Conservation (phyloP, 35 echinoderm and acorn worm species). For the Heliocidaris erythrogramma region DNA sequence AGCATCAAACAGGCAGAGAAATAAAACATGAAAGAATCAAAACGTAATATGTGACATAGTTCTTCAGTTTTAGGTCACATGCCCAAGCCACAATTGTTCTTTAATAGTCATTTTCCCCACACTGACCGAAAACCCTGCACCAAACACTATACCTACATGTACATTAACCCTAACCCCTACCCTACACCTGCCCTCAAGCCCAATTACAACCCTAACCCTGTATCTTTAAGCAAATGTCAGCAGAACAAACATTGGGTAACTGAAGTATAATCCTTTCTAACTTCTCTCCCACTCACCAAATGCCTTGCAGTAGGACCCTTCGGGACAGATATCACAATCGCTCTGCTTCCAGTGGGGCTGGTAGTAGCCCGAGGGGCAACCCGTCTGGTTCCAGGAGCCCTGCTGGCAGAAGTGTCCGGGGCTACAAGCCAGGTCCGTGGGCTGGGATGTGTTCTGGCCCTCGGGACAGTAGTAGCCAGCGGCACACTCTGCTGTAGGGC, state of each 20-base stretch:
- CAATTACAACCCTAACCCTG: background rate
- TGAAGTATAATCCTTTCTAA: too few species aligned
- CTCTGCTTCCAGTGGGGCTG: conserved; percentile 89
- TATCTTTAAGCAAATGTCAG: background rate
- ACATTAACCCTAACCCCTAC: too few species aligned
- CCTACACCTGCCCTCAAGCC: background rate
- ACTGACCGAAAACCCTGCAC: too few species aligned
- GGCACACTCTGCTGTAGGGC: conserved; percentile 66
- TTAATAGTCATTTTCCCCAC: too few species aligned
- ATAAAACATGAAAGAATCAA: too few species aligned
- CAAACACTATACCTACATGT: too few species aligned
- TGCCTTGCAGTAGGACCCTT: conserved; percentile 88
- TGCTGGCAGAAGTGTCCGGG: conserved; percentile 90
- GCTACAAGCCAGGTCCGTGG: conserved; percentile 87
- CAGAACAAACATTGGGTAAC: too few species aligned
- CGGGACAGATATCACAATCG: conserved; percentile 84
- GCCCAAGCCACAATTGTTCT: too few species aligned
- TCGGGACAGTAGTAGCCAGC: conserved; percentile 88
- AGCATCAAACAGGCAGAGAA: background rate
- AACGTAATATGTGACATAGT: too few species aligned
- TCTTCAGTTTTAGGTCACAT: too few species aligned
- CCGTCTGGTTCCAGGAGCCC: conserved; percentile 81
- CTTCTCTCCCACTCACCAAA: conserved; percentile 67
- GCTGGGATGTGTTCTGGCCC: conserved; percentile 85
- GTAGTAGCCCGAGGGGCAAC: conserved; percentile 86